Base-by-base conservation (phyloP, 2,888 invertebrate species). In the Mechanitis mazaeus region DNA sequence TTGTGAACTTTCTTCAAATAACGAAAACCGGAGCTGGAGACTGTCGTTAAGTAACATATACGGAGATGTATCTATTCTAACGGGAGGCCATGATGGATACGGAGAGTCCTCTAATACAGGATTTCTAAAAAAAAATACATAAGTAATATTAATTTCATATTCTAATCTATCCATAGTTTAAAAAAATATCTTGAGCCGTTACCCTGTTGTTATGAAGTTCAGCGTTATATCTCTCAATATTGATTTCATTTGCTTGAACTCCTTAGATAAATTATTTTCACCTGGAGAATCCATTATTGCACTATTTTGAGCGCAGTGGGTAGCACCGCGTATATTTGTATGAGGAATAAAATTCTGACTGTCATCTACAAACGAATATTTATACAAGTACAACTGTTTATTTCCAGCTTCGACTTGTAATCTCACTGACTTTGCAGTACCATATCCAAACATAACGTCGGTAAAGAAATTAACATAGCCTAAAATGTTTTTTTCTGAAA, bases 391-490 rank as follows among this genome's bases (percentile, higher is more conserved):
- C 5, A 83, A 61, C 61, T 75, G 63, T 58, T 79, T 63, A 61
- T 81, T 73, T 2, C 81, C 78, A 33, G 73, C 72, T 53, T 76
- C 70, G 1, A 69, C 63, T 31, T 78, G 76, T 9, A 78, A 50
- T n/a, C 74, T 72, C 0, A 73, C 66, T 0, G 77, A 69, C 61
- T 73, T 61, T 4, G 81, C 45, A n/a, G 69, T 71, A 0, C 78
- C 64, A 61, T 74, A 74, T 0, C 66, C 62, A 58, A 81, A 78
- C 0, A 72, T 33, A 0, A 73, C 54, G 89, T 93, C 88, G 2
- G 77, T 66, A 56, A 76, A 78, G 53, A 70, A 83, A 62, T 82
- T 70, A 0, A 81, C 67, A 53, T 71, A 83, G 3, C 59, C 58
- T n/a, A 77, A 61, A 56, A 81, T 63, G 28, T 68, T 74, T 1